Evolutionary conservation across 2,888 invertebrate genomes (phyloP).

Genomic region (Pammene aurita): DNA sequence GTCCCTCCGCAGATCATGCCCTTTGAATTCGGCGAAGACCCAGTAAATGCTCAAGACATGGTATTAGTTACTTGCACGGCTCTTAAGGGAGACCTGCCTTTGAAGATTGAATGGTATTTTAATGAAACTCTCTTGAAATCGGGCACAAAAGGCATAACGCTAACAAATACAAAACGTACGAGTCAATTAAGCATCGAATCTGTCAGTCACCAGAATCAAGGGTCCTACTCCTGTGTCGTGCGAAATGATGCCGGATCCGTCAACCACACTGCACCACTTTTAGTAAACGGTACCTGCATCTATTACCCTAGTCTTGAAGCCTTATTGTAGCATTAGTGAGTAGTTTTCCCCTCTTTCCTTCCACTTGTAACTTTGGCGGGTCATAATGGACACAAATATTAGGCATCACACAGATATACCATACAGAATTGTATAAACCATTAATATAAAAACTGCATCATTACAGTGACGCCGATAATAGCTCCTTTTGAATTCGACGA

Average conservation of each 20-base stretch:
- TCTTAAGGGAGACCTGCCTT: slow-evolving; percentile 87
- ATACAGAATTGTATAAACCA: background rate
- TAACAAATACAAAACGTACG: slow-evolving; percentile 72
- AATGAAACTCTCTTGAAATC: slow-evolving; percentile 80
- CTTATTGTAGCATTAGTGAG: slow-evolving; percentile 53
- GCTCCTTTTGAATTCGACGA: slow-evolving; percentile 83
- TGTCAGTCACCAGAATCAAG: slow-evolving; percentile 83
- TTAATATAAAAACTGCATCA: slow-evolving; percentile 37
- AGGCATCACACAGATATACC: background rate
- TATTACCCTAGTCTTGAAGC: slow-evolving; percentile 46
- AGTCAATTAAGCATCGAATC: slow-evolving; percentile 84
- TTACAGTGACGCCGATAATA: slow-evolving; percentile 77
- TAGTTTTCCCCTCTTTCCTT: slow-evolving; percentile 49
- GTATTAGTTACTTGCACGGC: slow-evolving; percentile 87
- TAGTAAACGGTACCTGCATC: slow-evolving; percentile 85
- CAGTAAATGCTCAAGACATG: slow-evolving; percentile 88
- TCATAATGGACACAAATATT: slow-evolving; percentile 53
- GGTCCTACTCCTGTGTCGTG: slow-evolving; percentile 85
- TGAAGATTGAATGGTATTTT: slow-evolving; percentile 87
- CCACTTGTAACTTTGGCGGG: slow-evolving; percentile 78
- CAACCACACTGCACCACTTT: slow-evolving; percentile 85
- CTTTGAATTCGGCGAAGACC: slow-evolving; percentile 89
- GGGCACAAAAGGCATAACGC: slow-evolving; percentile 67
- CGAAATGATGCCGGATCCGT: slow-evolving; percentile 85
- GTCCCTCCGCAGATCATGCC: slow-evolving; percentile 91